Evolutionary conservation across 1,140 invertebrate species (phyloP).

Genomic region (Rhopalosiphum padi): DNA sequence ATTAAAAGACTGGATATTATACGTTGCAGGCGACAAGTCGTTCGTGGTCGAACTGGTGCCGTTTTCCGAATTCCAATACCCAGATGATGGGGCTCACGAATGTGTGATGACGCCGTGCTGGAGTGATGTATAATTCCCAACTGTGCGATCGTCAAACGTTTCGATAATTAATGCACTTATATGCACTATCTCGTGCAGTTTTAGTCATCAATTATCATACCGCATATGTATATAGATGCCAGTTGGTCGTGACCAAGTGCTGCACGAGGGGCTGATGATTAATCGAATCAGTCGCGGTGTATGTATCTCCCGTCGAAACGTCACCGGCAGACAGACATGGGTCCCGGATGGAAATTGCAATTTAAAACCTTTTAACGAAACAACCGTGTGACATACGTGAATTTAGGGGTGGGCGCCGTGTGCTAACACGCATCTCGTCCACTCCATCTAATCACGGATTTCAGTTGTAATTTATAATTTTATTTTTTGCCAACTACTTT

Average conservation of each 20-base stretch:
- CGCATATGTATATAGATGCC: neutral
- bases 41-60: too few species aligned
- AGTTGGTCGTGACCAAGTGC: neutral
- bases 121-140: too few species aligned
- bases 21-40: too few species aligned
- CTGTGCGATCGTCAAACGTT: neutral
- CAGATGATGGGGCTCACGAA: too few species aligned
- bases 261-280: neutral
- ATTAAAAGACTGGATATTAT: too few species aligned
- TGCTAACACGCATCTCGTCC: neutral
- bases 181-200: neutral
- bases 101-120: too few species aligned
- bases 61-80: too few species aligned
- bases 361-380: neutral
- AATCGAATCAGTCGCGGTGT: neutral
- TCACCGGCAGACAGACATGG: neutral
- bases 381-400: neutral
- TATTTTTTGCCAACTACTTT: neutral
- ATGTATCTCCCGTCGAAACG: neutral
- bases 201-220: neutral
- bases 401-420: neutral
- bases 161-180: slow-evolving; percentile 1
- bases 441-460: neutral
- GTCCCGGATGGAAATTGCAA: neutral
- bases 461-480: neutral